Evolutionary conservation across 1,140 invertebrate species (phyloP).

Genomic region (Cyclina sinensis): DNA sequence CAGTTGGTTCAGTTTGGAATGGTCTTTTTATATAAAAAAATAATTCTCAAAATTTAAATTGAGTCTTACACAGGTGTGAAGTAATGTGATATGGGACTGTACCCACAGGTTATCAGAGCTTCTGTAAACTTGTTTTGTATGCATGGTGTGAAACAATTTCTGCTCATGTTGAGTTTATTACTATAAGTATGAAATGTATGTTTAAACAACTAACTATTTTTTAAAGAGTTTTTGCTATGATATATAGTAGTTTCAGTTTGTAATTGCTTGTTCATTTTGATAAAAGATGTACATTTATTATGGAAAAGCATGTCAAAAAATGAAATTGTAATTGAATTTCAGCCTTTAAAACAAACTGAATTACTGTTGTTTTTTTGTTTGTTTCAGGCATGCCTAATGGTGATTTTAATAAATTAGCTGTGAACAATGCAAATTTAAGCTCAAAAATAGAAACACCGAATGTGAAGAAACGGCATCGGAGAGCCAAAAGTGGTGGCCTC

Average conservation of each 20-base stretch:
- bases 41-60: no score
- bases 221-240: background rate
- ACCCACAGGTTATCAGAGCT: no score
- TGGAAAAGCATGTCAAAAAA: background rate
- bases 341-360: background rate
- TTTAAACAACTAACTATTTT: background rate
- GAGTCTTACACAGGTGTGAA: no score
- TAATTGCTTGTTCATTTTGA: background rate
- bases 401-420: conserved; percentile 80
- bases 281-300: background rate
- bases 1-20: no score
- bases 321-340: no score
- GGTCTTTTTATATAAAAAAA: no score
- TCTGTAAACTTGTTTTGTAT: background rate
- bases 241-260: background rate
- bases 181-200: background rate
- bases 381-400: conserved; percentile 78
- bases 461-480: conserved; percentile 87
- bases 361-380: background rate
- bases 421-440: conserved; percentile 74
- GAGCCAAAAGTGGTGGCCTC: conserved; percentile 85
- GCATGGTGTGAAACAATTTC: background rate
- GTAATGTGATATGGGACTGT: no score
- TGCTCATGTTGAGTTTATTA: background rate
- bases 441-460: conserved; percentile 92